phyloP scores from a whole-genome alignment of 2,888 invertebrate genomes.

The Leptinotarsa peninsularis region DNA sequence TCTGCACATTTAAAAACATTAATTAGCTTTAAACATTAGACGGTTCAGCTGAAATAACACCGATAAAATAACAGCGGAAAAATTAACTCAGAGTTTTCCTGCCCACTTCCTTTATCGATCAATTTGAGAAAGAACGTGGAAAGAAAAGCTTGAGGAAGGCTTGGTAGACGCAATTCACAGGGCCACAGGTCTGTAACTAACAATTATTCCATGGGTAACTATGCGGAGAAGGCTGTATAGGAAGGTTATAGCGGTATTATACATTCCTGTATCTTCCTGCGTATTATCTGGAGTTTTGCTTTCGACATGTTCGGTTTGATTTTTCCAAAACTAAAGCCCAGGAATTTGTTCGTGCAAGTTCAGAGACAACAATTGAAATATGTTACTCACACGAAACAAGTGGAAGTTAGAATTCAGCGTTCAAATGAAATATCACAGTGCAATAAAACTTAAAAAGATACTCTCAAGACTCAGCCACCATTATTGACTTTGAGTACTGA shows the following conservation, averaged over 20 bases:
- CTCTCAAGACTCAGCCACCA: too few species aligned
- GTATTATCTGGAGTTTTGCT: neutral
- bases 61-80: neutral
- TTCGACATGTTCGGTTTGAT: neutral
- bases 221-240: neutral
- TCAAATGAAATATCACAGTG: too few species aligned
- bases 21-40: neutral
- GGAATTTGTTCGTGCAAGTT: too few species aligned
- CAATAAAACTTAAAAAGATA: too few species aligned
- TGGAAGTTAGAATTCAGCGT: too few species aligned
- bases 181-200: neutral
- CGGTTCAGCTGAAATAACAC: neutral
- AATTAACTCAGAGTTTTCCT: neutral
- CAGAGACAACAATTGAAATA: too few species aligned
- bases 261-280: neutral
- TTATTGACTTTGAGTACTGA: too few species aligned
- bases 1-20: neutral
- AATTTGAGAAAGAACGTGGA: neutral
- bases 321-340: too few species aligned
- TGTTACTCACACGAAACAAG: too few species aligned
- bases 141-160: neutral
- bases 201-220: slow-evolving; percentile 1
- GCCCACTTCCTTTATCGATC: neutral
- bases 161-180: neutral
- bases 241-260: too few species aligned